Percentiles rank a stretch among this genome's conserved stretches.
Conservation (phyloP, 2,113 vertebrate species). For the Peromyscus leucopus region DNA sequence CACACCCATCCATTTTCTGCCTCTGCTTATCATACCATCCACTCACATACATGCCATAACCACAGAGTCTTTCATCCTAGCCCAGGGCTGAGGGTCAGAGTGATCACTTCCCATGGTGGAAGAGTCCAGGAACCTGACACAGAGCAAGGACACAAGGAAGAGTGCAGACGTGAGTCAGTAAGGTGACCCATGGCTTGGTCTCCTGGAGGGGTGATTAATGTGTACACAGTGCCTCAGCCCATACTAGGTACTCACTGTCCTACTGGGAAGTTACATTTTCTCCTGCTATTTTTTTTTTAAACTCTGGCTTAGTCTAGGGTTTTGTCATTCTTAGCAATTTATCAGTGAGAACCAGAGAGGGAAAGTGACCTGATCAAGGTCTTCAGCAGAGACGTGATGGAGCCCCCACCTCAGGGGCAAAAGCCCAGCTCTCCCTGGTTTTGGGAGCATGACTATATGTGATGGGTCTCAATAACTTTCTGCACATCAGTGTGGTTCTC, state of each 20-base stretch:
- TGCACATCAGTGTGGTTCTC: constrained; percentile 64
- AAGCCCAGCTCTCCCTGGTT: no score
- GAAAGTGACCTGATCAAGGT: background rate
- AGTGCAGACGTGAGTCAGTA: background rate
- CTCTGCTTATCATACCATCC: background rate
- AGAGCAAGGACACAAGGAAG: background rate
- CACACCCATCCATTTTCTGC: background rate
- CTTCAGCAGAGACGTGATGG: background rate
- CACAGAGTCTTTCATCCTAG: background rate
- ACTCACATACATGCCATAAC: background rate
- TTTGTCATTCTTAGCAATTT: background rate
- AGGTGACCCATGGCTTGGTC: background rate
- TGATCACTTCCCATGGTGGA: background rate
- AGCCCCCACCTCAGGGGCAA: background rate
- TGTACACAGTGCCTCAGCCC: no score
- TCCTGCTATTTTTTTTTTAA: background rate
- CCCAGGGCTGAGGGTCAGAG: no score
- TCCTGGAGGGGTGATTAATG: no score
- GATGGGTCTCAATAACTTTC: constrained; percentile 67
- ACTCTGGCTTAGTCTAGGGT: background rate
- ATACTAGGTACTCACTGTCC: fast-evolving
- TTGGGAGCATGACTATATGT: background rate
- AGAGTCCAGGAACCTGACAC: background rate
- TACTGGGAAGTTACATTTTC: background rate
- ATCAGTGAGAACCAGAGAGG: background rate